Evolutionary conservation across 2,113 vertebrate genomes (phyloP).

Genomic region (Pyxicephalus adspersus): DNA sequence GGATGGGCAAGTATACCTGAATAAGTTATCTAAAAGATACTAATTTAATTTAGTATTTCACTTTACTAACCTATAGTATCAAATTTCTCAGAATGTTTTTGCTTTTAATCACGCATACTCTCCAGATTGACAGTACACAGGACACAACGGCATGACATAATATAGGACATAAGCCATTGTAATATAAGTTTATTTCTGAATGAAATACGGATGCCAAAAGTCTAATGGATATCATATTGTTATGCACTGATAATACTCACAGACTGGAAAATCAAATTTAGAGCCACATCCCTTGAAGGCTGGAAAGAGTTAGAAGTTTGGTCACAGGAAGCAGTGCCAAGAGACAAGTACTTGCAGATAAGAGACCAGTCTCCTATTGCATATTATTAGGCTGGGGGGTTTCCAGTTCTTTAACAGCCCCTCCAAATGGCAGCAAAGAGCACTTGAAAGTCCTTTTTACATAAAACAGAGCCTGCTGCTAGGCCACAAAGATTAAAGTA

Average conservation of each 20-base stretch:
- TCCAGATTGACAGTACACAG: neutral
- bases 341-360: conserved; percentile 27
- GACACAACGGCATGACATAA: neutral
- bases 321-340: conserved; percentile 24
- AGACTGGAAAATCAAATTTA: conserved; percentile 31
- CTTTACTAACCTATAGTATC: neutral
- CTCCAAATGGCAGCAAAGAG: too few relatives aligned
- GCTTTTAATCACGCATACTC: conserved; percentile 1
- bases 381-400: too few relatives aligned
- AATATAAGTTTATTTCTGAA: conserved; percentile 22
- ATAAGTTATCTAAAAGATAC: neutral
- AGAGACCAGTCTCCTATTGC: neutral
- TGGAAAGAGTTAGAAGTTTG: conserved; percentile 19
- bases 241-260: conserved; percentile 28
- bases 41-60: neutral
- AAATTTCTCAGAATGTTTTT: neutral
- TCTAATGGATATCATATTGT: conserved; percentile 34
- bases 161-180: conserved; percentile 14
- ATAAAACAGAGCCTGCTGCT: too few relatives aligned
- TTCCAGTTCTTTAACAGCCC: too few relatives aligned
- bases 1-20: neutral
- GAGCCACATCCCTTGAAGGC: conserved; percentile 29
- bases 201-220: conserved; percentile 33
- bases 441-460: too few relatives aligned
- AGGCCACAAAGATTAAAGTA: too few relatives aligned